These are phyloP conservation scores for Chydorus sphaericus DNA, from an alignment of 2,888 invertebrate genomes.

Conservation along the genomic window DNA sequence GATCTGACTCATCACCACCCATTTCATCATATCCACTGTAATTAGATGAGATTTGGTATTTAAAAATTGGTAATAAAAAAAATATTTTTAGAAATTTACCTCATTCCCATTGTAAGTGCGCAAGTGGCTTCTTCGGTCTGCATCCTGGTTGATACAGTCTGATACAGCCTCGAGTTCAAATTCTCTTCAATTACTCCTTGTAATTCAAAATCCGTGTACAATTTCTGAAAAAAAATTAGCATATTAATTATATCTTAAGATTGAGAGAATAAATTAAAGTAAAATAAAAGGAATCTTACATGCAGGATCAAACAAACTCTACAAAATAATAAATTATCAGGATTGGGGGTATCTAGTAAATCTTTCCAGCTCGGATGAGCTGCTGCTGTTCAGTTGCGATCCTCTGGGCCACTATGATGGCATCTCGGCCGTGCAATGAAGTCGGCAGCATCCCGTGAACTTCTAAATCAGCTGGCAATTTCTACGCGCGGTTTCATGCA, in stretches of 20 bases:
- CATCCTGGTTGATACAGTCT: conserved; percentile 81
- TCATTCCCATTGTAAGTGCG: conserved; percentile 66
- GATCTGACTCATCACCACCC: conserved; percentile 38
- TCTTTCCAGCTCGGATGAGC: conserved; percentile 8
- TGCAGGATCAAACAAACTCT: background rate
- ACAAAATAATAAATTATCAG: background rate
- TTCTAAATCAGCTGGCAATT: conserved; percentile 16
- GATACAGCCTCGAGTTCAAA: conserved; percentile 87
- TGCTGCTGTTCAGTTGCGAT: conserved; percentile 16
- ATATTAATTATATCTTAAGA: conserved; percentile 7
- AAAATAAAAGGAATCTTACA: background rate
- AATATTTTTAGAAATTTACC: conserved; percentile 42
- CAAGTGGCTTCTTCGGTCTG: conserved; percentile 93
- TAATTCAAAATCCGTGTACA: conserved; percentile 96
- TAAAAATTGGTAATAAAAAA: background rate
- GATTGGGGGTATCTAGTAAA: no score
- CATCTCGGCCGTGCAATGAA: conserved; percentile 12
- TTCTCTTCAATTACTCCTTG: conserved; percentile 97
- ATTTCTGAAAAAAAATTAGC: conserved; percentile 54
- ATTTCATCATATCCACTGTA: conserved; percentile 26
- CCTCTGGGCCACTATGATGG: conserved; percentile 15
- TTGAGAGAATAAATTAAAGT: background rate
- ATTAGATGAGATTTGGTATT: background rate
- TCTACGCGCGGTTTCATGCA: conserved; percentile 9
- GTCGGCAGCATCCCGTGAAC: conserved; percentile 13